These are phyloP conservation scores for Gymnothorax reevesii DNA, from an alignment of 2,797 vertebrate genomes.

Conservation along the genomic window DNA sequence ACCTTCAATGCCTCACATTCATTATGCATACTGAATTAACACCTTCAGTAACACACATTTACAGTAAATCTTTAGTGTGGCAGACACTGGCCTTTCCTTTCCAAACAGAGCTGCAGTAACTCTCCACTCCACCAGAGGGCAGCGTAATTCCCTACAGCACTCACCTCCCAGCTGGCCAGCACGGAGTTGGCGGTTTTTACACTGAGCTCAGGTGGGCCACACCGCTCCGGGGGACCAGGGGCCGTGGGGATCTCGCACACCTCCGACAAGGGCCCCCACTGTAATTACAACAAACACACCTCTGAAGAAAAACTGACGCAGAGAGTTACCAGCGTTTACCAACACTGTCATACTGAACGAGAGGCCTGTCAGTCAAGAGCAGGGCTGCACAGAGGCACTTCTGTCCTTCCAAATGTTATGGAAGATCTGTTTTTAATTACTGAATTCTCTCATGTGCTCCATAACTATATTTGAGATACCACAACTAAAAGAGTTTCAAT, in stretches of 20 bases:
- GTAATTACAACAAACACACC: conserved; percentile 41
- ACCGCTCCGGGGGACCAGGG: conserved; percentile 70
- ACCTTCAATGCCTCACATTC: no score
- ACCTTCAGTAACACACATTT: no score
- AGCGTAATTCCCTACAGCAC: conserved; percentile 18
- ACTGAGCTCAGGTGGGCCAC: conserved; percentile 63
- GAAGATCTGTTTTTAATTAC: not conserved
- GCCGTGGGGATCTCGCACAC: conserved; percentile 67
- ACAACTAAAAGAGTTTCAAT: no score
- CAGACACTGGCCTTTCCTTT: not conserved
- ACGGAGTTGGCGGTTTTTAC: conserved; percentile 69
- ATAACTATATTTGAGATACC: not conserved
- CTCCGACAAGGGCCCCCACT: conserved; percentile 71
- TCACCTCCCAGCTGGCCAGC: conserved; percentile 72
- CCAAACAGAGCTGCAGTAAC: not conserved
- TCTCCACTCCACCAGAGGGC: conserved; percentile 13
- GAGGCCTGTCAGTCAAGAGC: not conserved
- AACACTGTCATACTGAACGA: not conserved
- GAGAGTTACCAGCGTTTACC: not conserved
- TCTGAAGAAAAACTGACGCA: not conserved
- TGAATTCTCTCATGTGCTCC: not conserved
- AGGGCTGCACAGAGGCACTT: not conserved
- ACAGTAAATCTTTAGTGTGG: no score
- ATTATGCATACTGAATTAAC: no score
- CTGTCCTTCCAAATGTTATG: not conserved